Conservation (phyloP, 2,113 vertebrate species). For the Saguinus imperator region DNA sequence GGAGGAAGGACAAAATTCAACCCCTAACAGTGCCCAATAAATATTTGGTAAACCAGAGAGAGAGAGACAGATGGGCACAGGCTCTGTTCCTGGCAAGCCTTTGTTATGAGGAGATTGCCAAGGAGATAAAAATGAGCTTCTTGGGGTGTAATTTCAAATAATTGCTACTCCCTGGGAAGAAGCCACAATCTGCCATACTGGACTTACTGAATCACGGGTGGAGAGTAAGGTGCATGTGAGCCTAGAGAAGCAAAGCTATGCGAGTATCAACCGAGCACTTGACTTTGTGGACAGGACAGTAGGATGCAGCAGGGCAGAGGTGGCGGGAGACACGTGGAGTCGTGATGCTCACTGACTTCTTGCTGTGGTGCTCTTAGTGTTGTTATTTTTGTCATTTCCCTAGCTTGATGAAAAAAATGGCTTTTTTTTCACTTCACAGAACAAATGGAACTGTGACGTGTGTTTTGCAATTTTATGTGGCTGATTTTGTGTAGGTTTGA, state of each 20-base stretch:
- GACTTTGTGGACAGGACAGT: rapidly evolving
- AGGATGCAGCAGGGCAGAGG: rapidly evolving
- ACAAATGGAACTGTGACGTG: not conserved
- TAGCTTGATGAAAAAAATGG: not conserved
- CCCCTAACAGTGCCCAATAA: not conserved
- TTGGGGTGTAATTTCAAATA: not conserved
- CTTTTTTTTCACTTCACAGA: not conserved
- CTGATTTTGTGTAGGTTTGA: not conserved
- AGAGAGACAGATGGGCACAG: not conserved
- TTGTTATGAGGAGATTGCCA: not conserved
- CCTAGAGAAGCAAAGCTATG: not conserved
- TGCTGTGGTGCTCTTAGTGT: not conserved
- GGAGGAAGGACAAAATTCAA: not conserved
- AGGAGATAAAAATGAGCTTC: not conserved
- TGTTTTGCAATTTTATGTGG: not conserved
- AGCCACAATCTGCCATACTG: not conserved
- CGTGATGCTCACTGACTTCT: rapidly evolving
- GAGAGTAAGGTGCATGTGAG: not conserved
- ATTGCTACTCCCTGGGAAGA: not conserved
- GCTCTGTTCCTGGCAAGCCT: not conserved
- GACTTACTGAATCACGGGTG: not conserved
- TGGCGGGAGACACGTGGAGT: not conserved
- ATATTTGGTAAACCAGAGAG: not conserved
- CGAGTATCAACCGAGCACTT: rapidly evolving
- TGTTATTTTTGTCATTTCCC: not conserved